Conservation (phyloP, 2,888 invertebrate genomes). For the Bugulina stolonifera region DNA sequence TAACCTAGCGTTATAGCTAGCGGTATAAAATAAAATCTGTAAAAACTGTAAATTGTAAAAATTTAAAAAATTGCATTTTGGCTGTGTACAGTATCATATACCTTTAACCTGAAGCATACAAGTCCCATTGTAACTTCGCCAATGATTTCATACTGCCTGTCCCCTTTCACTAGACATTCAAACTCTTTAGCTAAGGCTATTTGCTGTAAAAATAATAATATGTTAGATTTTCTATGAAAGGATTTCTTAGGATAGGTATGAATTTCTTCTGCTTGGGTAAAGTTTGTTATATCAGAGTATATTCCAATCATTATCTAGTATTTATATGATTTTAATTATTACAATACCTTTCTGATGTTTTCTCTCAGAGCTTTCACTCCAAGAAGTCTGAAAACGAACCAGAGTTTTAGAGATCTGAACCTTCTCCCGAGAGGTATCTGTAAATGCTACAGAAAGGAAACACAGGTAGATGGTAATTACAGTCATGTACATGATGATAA, state of each 20-base stretch:
- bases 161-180: slow-evolving; percentile 4
- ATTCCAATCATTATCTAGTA: too few species aligned
- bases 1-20: too few species aligned
- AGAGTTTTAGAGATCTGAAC: slow-evolving; percentile 84
- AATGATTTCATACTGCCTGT: slow-evolving; percentile 17
- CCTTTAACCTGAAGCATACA: slow-evolving; percentile 76
- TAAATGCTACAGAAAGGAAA: slow-evolving; percentile 65
- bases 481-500: too few species aligned
- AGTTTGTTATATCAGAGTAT: too few species aligned
- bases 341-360: slow-evolving; percentile 70
- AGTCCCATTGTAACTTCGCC: slow-evolving; percentile 62
- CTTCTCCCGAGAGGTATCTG: slow-evolving; percentile 79
- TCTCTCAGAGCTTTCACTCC: slow-evolving; percentile 73
- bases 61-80: too few species aligned
- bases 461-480: too few species aligned
- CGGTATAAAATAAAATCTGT: too few species aligned
- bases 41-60: too few species aligned
- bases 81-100: too few species aligned
- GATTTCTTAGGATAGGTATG: too few species aligned
- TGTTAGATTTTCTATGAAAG: too few species aligned
- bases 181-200: slow-evolving; percentile 20
- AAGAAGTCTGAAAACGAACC: slow-evolving; percentile 79
- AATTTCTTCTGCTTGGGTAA: too few species aligned
- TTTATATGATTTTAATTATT: neutral
- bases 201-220: slow-evolving; percentile 9